These are phyloP conservation scores for Centrocercus urophasianus DNA, from an alignment of 2,113 vertebrate species.

Conservation along the genomic window DNA sequence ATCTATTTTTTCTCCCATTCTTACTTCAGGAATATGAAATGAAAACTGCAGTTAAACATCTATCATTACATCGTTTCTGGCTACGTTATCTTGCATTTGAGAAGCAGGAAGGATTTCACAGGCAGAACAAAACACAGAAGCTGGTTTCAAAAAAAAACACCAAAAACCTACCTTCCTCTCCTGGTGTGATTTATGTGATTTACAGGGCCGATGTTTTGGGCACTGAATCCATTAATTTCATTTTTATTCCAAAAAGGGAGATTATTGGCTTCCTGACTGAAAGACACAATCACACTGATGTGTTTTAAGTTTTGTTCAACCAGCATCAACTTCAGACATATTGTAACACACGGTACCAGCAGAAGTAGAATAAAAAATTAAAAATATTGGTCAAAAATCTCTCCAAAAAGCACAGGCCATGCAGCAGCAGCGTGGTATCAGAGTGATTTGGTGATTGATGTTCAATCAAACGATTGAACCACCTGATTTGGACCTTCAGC, in stretches of 20 bases:
- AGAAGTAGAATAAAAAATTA: not conserved
- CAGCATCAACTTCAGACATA: not conserved
- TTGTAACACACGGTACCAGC: not conserved
- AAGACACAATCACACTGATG: not conserved
- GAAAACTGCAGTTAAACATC: not conserved
- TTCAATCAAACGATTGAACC: too few relatives aligned
- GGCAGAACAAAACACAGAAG: not conserved
- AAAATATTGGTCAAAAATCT: not conserved
- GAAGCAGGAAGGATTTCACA: constrained; percentile 2
- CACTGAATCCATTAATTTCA: not conserved
- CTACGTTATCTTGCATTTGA: not conserved
- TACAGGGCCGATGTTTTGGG: not conserved
- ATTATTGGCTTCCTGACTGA: not conserved
- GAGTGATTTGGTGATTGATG: not conserved
- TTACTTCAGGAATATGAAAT: not conserved
- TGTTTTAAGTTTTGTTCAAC: not conserved
- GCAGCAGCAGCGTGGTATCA: not conserved
- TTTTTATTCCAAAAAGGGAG: not conserved
- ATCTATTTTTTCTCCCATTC: not conserved
- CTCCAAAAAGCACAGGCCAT: not conserved
- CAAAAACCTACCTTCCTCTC: not conserved
- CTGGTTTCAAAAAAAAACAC: not conserved
- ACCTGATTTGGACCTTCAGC: not conserved
- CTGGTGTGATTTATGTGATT: not conserved
- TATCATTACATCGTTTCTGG: not conserved